Conservation (phyloP, 1,140 invertebrate genomes). For the honey bee (Apis mellifera) region Amel_HAv3.1 CM009935.2:13497001-13497500, state of each 20-base stretch:
- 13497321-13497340: conserved; percentile 73
- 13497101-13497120: background rate
- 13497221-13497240: background rate
- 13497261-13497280: conserved; percentile 13
- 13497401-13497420: conserved; percentile 78
- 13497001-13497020: background rate
- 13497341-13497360: conserved; percentile 69
- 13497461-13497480: conserved; percentile 80
- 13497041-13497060: conserved; percentile 16
- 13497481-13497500: conserved; percentile 73
- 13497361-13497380: conserved; percentile 45
- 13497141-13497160: conserved; percentile 10
- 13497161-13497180: background rate
- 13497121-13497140: background rate
- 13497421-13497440: conserved; percentile 79
- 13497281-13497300: conserved; percentile 26
- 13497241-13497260: conserved; percentile 10
- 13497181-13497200: background rate
- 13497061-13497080: background rate
- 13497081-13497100: conserved; percentile 18
- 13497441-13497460: conserved; percentile 58
- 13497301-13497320: conserved; percentile 71
- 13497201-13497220: background rate
- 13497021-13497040: conserved; percentile 13
- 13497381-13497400: conserved; percentile 76